Evolutionary conservation across 2,113 vertebrate genomes (phyloP).

Genomic region (Dasypus novemcinctus): DNA sequence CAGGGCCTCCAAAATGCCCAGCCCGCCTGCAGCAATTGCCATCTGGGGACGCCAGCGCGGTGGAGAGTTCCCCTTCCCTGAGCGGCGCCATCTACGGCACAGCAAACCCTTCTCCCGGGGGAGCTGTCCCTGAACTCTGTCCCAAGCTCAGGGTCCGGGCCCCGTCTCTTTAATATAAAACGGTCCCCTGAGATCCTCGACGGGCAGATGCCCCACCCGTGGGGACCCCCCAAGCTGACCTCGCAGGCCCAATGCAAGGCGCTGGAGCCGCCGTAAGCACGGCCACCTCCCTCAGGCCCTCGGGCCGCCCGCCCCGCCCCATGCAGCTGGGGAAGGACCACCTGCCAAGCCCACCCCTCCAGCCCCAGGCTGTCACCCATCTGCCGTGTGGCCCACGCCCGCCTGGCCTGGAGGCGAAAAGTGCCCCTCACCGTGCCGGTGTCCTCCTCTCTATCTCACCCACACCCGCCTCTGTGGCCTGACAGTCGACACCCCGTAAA

Average conservation of each 20-base stretch:
- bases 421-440: rapidly evolving
- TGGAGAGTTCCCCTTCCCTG: rapidly evolving
- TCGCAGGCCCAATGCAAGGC: rapidly evolving
- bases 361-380: neutral
- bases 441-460: neutral
- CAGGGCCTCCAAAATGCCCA: rapidly evolving
- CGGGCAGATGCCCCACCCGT: rapidly evolving
- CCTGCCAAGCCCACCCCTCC: no score
- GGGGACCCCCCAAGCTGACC: neutral
- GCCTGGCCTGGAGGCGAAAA: rapidly evolving
- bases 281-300: neutral
- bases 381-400: rapidly evolving
- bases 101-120: rapidly evolving
- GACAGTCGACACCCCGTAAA: neutral
- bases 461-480: rapidly evolving
- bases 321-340: neutral
- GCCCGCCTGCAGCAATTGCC: neutral
- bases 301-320: neutral
- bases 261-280: rapidly evolving
- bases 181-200: rapidly evolving
- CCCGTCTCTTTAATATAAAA: rapidly evolving
- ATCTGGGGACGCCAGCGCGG: rapidly evolving
- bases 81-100: rapidly evolving
- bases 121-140: rapidly evolving
- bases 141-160: rapidly evolving